phyloP scores from a whole-genome alignment of 2,113 vertebrate genomes.

The Entomyzon cyanotis region DNA sequence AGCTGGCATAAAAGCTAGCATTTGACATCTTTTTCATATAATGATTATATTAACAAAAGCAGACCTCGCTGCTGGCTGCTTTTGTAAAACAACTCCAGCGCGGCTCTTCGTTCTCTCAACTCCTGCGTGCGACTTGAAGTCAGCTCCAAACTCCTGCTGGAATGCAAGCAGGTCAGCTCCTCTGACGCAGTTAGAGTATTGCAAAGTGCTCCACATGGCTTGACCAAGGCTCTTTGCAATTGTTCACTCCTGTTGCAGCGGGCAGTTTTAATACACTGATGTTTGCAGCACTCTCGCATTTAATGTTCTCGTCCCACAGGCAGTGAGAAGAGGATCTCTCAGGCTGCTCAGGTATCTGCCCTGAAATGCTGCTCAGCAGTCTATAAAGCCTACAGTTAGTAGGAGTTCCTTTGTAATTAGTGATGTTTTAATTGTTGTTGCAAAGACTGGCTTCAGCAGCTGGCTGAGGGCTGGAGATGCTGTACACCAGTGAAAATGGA shows the following conservation, averaged over 20 bases:
- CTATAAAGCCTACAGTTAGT: neutral
- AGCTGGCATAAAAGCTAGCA: conserved; percentile 33
- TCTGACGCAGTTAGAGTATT: neutral
- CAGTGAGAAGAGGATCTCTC: neutral
- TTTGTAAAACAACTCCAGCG: conserved; percentile 32
- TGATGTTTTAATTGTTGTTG: neutral
- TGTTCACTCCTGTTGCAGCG: neutral
- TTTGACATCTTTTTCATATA: conserved; percentile 42
- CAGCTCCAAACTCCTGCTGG: neutral
- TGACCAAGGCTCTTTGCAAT: neutral
- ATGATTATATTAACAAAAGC: conserved; percentile 45
- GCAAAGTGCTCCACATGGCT: neutral
- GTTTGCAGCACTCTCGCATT: neutral
- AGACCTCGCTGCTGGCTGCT: neutral
- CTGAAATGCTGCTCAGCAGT: neutral
- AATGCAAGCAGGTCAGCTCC: conserved; percentile 36
- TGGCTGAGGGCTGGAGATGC: neutral
- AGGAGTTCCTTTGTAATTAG: neutral
- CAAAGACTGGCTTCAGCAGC: neutral
- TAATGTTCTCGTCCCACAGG: neutral
- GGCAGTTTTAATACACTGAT: neutral
- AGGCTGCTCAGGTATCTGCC: neutral
- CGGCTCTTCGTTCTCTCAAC: neutral
- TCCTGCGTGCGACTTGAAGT: neutral
- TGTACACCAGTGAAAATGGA: neutral